A percentile compares a stretch with the other conserved stretches of the same genome.
These are phyloP conservation scores for Atta texana DNA, from an alignment of 1,140 invertebrate species.

Conservation along the genomic window DNA sequence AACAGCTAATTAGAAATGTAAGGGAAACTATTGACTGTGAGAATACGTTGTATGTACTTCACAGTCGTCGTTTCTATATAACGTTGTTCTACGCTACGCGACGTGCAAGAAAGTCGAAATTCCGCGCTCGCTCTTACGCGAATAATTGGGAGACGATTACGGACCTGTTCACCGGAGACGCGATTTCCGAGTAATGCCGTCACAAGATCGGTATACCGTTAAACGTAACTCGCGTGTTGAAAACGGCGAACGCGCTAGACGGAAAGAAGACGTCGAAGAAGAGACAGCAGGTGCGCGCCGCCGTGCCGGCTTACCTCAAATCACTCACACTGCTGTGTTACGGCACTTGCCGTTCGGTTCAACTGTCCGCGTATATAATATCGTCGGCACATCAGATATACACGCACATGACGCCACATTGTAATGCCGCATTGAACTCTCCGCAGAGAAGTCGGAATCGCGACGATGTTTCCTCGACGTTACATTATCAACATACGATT, in stretches of 20 bases:
- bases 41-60: background rate
- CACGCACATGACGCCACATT: constrained; percentile 49
- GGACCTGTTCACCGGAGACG: background rate
- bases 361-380: constrained; percentile 32
- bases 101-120: constrained; percentile 57
- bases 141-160: constrained; percentile 60
- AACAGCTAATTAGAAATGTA: background rate
- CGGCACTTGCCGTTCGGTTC: constrained; percentile 1
- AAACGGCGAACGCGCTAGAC: constrained; percentile 50
- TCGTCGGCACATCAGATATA: constrained; percentile 31
- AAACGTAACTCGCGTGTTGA: constrained; percentile 53
- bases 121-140: constrained; percentile 61
- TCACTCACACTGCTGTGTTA: constrained; percentile 49
- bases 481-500: constrained; percentile 25
- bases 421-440: constrained; percentile 54
- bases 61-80: background rate
- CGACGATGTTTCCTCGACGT: constrained; percentile 3
- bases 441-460: constrained; percentile 4
- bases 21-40: background rate
- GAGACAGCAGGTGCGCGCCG: constrained; percentile 51
- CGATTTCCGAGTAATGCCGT: constrained; percentile 64
- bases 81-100: background rate
- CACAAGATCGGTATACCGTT: constrained; percentile 68
- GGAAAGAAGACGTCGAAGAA: constrained; percentile 35
- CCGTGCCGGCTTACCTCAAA: constrained; percentile 48